phyloP scores from a whole-genome alignment of 2,888 invertebrate genomes.

The Heliconius erato region DNA sequence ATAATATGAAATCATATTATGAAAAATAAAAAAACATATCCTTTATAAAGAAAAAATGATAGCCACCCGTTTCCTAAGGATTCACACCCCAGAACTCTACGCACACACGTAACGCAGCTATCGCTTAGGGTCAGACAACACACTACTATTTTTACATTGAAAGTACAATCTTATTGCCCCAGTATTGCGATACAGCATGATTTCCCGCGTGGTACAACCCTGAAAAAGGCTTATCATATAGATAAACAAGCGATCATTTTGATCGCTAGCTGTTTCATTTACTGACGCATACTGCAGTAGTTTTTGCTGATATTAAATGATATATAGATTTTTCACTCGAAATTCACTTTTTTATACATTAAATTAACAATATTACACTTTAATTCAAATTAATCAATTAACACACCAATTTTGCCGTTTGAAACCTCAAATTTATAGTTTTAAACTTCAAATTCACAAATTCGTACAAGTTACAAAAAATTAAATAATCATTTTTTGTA shows the following conservation, averaged over 20 bases:
- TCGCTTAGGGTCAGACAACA: constrained; percentile 64
- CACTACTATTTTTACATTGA: constrained; percentile 53
- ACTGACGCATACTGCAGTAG: background rate
- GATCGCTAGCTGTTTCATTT: background rate
- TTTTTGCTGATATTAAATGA: background rate
- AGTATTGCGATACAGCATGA: constrained; percentile 60
- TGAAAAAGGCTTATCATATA: constrained; percentile 50
- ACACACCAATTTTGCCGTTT: no score
- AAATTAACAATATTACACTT: no score
- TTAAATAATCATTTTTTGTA: no score
- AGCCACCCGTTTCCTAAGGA: constrained; percentile 49
- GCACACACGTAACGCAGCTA: constrained; percentile 53
- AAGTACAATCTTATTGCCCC: constrained; percentile 60
- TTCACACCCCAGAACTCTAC: constrained; percentile 55
- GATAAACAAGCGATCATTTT: constrained; percentile 19
- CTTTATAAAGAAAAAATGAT: constrained; percentile 12
- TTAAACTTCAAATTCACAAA: no score
- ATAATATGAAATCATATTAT: background rate
- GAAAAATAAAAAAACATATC: background rate
- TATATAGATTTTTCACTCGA: background rate
- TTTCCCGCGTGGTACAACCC: constrained; percentile 75
- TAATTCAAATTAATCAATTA: no score
- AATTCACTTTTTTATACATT: no score
- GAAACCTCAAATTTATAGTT: no score
- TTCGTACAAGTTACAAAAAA: no score